Evolutionary conservation across 2,888 invertebrate genomes (phyloP).

Genomic region (Sicus ferrugineus): DNA sequence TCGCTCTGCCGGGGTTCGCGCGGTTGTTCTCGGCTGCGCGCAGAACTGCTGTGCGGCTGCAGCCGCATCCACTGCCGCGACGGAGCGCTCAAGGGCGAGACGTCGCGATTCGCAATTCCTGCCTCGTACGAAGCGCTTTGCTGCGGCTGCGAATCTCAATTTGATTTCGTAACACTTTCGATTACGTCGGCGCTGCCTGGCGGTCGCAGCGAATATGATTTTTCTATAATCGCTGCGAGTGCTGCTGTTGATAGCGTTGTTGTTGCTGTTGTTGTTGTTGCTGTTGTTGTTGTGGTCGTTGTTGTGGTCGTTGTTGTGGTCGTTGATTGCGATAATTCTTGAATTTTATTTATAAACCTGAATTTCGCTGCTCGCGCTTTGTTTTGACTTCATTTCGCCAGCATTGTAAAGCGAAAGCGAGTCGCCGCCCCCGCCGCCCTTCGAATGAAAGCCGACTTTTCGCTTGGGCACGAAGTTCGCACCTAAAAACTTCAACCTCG

Average conservation of each 20-base stretch:
- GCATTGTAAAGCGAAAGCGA: not conserved
- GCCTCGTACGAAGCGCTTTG: no score
- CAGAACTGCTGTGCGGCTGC: no score
- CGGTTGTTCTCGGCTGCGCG: no score
- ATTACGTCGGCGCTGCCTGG: not conserved
- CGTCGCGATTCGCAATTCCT: no score
- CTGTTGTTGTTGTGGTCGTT: no score
- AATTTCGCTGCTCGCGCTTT: not conserved
- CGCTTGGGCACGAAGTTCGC: not conserved
- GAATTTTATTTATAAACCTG: constrained; percentile 2
- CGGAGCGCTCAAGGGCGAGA: no score
- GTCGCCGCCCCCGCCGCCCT: not conserved
- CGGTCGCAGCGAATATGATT: not conserved
- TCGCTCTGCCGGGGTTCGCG: no score
- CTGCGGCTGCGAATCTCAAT: no score
- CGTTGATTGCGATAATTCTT: constrained; percentile 7
- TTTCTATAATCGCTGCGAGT: not conserved
- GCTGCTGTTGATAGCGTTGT: not conserved
- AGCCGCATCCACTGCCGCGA: no score
- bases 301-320: constrained; percentile 15
- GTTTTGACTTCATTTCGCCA: not conserved
- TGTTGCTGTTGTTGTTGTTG: constrained; percentile 5
- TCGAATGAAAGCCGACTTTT: not conserved
- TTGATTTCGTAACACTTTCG: constrained; percentile 12
- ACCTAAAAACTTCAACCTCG: not conserved